Base-by-base conservation (phyloP, 2,113 vertebrate species). In the Struthio camelus region DNA sequence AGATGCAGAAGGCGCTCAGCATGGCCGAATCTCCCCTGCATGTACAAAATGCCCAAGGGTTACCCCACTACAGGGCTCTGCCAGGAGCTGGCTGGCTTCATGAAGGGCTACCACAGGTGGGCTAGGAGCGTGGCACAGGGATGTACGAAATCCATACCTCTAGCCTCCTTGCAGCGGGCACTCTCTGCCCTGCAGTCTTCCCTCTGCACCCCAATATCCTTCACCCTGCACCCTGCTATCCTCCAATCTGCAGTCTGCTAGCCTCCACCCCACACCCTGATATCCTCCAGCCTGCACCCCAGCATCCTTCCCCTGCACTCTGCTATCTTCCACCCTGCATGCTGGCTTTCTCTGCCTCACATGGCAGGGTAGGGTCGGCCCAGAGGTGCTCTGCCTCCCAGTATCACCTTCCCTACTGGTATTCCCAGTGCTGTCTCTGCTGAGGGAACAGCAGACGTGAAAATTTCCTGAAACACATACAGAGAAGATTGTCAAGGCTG, bases 1-100 rank as follows among this genome's bases (percentile, higher is more conserved):
- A 51, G 46, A 19, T 42, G 53, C 8, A 1, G 3, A 1, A 1
- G 61, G 32, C 18, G 7, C 34, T 30, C 1, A 2, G 62, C 5
- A 11, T 3, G n/a, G 64, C 54, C 14, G 71, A 14, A 17, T 8
- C 40, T 13, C 23, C 32, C 11, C 36, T 27, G 17, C 0, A 3
- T 42, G 5, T 15, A 10, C n/a, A 30, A 9, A 14, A 4, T 6
- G 23, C 38, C 64, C 69, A 9, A 56, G 28, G 54, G 25, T 42
- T 40, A 24, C 16, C 32, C 58, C 27, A 46, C 76, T 25, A 6
- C 24, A 56, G 28, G 87, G 16, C 32, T 50, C 13, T 15, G 15
- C 20, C 4, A 13, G 79, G 56, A 72, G 61, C 54, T 88, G 65
- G n/a, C 0, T 0, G 64, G 14, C n/a, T n/a, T n/a, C n/a, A 13